These are phyloP conservation scores for Murina feae DNA, from an alignment of 2,113 vertebrate species.

Conservation along the genomic window DNA sequence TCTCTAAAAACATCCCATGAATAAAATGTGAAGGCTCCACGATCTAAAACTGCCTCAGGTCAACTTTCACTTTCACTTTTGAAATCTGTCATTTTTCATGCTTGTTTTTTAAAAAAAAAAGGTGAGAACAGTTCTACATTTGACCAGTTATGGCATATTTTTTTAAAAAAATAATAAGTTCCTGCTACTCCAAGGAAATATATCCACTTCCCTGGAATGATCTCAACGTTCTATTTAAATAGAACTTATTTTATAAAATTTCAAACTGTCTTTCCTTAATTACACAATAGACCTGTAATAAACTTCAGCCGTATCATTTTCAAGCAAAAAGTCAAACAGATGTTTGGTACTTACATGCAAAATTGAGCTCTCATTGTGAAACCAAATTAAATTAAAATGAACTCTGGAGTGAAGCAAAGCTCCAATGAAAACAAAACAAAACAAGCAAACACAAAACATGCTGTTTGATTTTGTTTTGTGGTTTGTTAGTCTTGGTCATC, in stretches of 20 bases:
- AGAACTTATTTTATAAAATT: conserved; percentile 61
- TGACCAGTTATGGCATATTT: not conserved
- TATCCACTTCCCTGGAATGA: conserved; percentile 20
- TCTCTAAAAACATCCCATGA: conserved; percentile 64
- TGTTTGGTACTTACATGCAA: conserved; percentile 64
- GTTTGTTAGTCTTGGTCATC: not conserved
- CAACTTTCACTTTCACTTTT: conserved; percentile 63
- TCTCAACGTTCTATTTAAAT: conserved; percentile 33
- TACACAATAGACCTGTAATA: conserved; percentile 61
- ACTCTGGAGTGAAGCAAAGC: conserved; percentile 44
- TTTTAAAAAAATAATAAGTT: not conserved
- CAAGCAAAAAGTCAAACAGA: conserved; percentile 71
- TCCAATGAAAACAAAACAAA: conserved; percentile 53
- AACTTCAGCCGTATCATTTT: conserved; percentile 65
- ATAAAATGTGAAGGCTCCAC: conserved; percentile 58
- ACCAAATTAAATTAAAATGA: conserved; percentile 58
- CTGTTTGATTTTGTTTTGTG: not conserved
- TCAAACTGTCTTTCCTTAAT: conserved; percentile 66
- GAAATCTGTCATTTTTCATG: conserved; percentile 59
- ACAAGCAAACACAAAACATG: not conserved
- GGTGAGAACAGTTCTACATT: conserved; percentile 48
- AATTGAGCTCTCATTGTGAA: conserved; percentile 59
- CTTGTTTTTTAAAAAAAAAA: conserved; percentile 42
- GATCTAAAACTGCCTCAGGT: conserved; percentile 63
- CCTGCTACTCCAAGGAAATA: conserved; percentile 4